Base-by-base conservation (phyloP, 2,113 vertebrate genomes). In the Nothoprocta perdicaria region DNA sequence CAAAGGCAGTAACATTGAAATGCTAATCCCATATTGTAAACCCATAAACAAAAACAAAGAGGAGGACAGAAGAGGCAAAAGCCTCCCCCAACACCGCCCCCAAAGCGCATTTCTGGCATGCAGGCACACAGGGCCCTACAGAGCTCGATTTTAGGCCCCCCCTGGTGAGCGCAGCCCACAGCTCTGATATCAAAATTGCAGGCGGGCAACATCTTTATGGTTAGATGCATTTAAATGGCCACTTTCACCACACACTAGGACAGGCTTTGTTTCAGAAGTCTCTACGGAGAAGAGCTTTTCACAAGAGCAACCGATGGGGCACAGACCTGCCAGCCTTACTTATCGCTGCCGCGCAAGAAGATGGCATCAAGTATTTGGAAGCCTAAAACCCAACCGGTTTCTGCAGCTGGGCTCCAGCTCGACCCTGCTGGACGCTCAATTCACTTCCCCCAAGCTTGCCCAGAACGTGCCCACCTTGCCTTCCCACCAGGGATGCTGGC, bases 31-130 rank as follows among this genome's bases (percentile, higher is more conserved):
- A 75, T 75, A 94, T 35, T 55, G 93, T 91, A 94, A 96, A 95
- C 88, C 94, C 94, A 91, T 92, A 96, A 96, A 96, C 94, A 95
- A 94, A 95, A 95, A 96, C 94, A 94, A 96, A 95, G 94, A 78
- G 67, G 48, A 93, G 52, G 86, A 90, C 86, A 63, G 84, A 83
- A 90, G 86, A 81, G 75, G 92, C 82, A 89, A 85, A 94, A 87
- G 52, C 86, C 55, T 94, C 76, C 52, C 93, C 17, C 76, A 90
- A 46, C 80, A 91, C 88, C 83, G 75, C 57, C 33, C 38, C 43
- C 89, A 68, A 82, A 23, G 43, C 2, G 5, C 75, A 76, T 89
- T 72, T 86, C 81, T 8, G 15, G 60, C 75, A 72, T 92, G 80
- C 96, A 93, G 43, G 55, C 67, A 90, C 24, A 69, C 45, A 12